Evolutionary conservation across 1,140 invertebrate species (phyloP).

Genomic region (Eumaeus atala): DNA sequence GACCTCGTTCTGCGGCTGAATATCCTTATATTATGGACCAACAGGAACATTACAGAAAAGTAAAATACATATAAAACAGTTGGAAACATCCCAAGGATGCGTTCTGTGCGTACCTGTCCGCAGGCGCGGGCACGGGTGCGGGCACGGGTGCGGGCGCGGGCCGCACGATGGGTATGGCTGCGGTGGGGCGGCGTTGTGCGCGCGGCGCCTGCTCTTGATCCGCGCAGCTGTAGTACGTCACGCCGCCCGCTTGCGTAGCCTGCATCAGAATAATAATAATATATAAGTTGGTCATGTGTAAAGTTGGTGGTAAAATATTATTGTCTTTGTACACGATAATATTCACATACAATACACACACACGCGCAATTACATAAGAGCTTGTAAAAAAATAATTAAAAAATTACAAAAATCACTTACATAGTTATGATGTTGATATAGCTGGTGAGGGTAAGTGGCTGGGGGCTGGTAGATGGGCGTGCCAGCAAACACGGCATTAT

Average conservation of each 20-base stretch:
- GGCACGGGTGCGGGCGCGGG: conserved; percentile 23
- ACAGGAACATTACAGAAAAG: too few relatives aligned
- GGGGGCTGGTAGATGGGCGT: conserved; percentile 46
- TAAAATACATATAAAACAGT: too few relatives aligned
- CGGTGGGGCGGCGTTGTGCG: conserved; percentile 48
- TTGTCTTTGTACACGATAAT: too few relatives aligned
- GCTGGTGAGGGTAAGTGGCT: conserved; percentile 46
- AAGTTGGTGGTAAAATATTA: neutral
- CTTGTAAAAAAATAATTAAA: neutral
- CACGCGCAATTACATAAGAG: too few relatives aligned
- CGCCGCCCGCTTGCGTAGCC: conserved; percentile 51
- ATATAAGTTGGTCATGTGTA: neutral
- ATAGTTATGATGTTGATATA: conserved; percentile 62
- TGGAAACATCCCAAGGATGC: too few relatives aligned
- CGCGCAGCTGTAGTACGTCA: conserved; percentile 60
- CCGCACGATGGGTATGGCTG: conserved; percentile 59
- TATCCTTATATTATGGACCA: too few relatives aligned
- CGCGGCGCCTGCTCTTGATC: conserved; percentile 50
- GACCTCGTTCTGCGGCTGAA: too few relatives aligned
- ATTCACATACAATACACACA: too few relatives aligned
- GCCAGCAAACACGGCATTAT: conserved; percentile 39
- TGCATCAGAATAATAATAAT: conserved; percentile 17
- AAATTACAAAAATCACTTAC: conserved; percentile 31
- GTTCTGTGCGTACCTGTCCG: conserved; percentile 26
- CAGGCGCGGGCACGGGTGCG: conserved; percentile 18